A percentile compares a stretch with the other conserved stretches of the same genome.
These are phyloP conservation scores for Scaptomyza graminum DNA, from an alignment of 1,140 invertebrate genomes.

Conservation along the genomic window DNA sequence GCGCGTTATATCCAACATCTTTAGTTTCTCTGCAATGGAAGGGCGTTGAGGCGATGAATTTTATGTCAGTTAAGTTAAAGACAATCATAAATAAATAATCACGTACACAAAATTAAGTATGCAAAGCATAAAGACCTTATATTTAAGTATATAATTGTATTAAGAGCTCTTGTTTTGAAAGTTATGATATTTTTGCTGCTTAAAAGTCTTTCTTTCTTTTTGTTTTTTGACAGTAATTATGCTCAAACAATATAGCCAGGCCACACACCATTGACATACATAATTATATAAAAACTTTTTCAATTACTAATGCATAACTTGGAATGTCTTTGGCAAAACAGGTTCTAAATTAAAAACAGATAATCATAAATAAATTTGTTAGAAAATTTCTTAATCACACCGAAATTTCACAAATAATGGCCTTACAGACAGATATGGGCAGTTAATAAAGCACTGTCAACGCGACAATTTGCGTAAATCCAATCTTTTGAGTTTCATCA, in stretches of 20 bases:
- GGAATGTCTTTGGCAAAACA: too few species aligned
- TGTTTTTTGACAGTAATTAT: too few species aligned
- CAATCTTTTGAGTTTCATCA: conserved; percentile 16
- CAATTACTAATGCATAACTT: too few species aligned
- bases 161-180: not conserved
- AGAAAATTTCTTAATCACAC: too few species aligned
- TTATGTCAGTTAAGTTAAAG: not conserved
- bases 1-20: conserved; percentile 92
- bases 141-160: not conserved
- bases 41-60: not conserved
- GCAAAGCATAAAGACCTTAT: not conserved
- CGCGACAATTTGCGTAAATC: not conserved
- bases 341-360: too few species aligned
- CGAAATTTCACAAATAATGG: not conserved
- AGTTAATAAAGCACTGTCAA: not conserved
- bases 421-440: not conserved
- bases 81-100: not conserved
- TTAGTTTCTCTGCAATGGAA: conserved; percentile 79
- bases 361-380: too few species aligned
- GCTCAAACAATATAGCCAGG: too few species aligned
- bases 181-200: not conserved
- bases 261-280: too few species aligned
- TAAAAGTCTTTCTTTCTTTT: not conserved
- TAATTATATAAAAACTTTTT: too few species aligned
- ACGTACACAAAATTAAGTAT: not conserved